A percentile compares a stretch with the other conserved stretches of the same genome.
phyloP scores from a whole-genome alignment of 2,797 vertebrate species.

The Galago senegalensis region DNA sequence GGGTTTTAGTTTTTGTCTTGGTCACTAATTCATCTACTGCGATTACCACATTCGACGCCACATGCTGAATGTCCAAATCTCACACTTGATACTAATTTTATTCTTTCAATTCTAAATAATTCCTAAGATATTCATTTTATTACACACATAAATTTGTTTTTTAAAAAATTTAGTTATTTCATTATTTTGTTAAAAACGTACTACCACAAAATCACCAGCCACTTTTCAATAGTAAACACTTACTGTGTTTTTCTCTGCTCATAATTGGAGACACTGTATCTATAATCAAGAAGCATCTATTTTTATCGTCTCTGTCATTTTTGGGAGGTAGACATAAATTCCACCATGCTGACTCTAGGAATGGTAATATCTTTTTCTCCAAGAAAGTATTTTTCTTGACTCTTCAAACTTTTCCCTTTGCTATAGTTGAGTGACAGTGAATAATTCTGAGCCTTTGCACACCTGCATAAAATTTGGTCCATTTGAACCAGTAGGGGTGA shows the following conservation, averaged over 20 bases:
- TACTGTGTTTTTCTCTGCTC: neutral
- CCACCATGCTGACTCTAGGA: neutral
- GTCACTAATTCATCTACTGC: neutral
- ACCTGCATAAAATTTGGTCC: neutral
- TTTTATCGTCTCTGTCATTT: neutral
- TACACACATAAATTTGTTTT: too few relatives aligned
- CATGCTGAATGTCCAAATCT: neutral
- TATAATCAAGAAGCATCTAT: neutral
- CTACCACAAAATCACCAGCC: neutral
- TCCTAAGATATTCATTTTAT: neutral
- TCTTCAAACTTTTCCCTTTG: constrained; percentile 10
- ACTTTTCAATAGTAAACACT: neutral
- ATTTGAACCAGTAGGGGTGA: neutral
- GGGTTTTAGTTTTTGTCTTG: neutral
- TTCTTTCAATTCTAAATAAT: neutral
- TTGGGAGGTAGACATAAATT: neutral
- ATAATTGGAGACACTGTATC: neutral
- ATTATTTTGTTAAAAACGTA: neutral
- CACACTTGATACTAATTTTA: neutral
- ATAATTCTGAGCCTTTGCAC: neutral
- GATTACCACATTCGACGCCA: neutral
- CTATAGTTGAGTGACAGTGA: neutral
- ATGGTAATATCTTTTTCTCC: neutral
- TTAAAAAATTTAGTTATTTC: neutral
- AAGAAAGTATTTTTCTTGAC: neutral